A percentile compares a stretch with the other conserved stretches of the same genome.
Conservation (phyloP, 1,140 invertebrate genomes). For the Magallana angulata region DNA sequence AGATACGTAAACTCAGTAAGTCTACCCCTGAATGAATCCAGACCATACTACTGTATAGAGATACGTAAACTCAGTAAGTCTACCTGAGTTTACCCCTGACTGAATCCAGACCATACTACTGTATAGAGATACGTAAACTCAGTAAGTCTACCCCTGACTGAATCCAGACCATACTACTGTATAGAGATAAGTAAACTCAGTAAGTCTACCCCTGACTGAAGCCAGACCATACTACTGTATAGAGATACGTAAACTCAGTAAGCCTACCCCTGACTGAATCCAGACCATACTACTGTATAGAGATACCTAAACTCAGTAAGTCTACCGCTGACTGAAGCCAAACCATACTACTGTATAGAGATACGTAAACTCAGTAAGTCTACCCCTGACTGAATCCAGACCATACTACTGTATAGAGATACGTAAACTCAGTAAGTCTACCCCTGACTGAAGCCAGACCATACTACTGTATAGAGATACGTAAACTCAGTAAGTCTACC, state of each 20-base stretch:
- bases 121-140: conserved; percentile 69
- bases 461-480: conserved; percentile 73
- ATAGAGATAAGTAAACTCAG: conserved; percentile 71
- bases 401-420: conserved; percentile 73
- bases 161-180: conserved; percentile 68
- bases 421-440: conserved; percentile 63
- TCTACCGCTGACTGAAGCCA: conserved; percentile 68
- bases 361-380: conserved; percentile 67
- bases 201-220: conserved; percentile 66
- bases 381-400: conserved; percentile 68
- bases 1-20: conserved; percentile 68
- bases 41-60: conserved; percentile 70
- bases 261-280: conserved; percentile 68
- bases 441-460: conserved; percentile 68
- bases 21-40: conserved; percentile 68
- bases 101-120: conserved; percentile 68
- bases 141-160: conserved; percentile 68
- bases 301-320: conserved; percentile 68
- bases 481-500: conserved; percentile 66
- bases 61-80: conserved; percentile 67
- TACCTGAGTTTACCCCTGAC: conserved; percentile 74
- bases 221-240: conserved; percentile 70
- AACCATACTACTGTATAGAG: conserved; percentile 70
- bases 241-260: conserved; percentile 69
- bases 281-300: conserved; percentile 69